A percentile compares a stretch with the other conserved stretches of the same genome.
phyloP scores from a whole-genome alignment of 2,797 vertebrate species.

The Geotrypetes seraphini region DNA sequence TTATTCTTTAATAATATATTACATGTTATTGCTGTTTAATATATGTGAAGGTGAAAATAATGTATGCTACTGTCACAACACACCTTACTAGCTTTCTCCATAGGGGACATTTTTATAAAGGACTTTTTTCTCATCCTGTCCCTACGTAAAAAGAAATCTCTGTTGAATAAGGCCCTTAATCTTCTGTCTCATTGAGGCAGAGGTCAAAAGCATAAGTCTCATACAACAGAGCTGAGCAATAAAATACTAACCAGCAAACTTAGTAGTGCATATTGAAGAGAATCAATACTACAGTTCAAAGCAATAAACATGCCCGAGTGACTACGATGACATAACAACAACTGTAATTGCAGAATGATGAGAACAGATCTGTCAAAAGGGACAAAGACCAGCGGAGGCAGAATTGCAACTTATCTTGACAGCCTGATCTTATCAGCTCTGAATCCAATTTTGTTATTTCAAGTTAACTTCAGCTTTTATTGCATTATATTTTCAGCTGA shows the following conservation, averaged over 20 bases:
- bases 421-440: slow-evolving; percentile 8
- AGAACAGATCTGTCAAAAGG: slow-evolving; percentile 9
- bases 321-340: slow-evolving; percentile 1
- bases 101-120: too few relatives aligned
- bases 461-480: background rate
- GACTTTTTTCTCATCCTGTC: too few relatives aligned
- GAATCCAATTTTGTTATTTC: background rate
- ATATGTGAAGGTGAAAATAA: too few relatives aligned
- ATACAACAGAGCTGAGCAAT: slow-evolving; percentile 8
- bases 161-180: too few relatives aligned
- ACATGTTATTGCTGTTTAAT: too few relatives aligned
- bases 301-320: background rate
- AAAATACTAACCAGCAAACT: slow-evolving; percentile 7
- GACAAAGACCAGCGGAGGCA: background rate
- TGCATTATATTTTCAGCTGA: background rate
- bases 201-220: too few relatives aligned
- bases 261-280: slow-evolving; percentile 6
- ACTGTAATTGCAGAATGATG: slow-evolving; percentile 1
- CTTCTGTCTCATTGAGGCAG: too few relatives aligned
- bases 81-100: too few relatives aligned
- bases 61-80: too few relatives aligned
- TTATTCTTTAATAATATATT: too few relatives aligned
- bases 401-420: background rate
- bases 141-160: too few relatives aligned
- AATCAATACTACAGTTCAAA: slow-evolving; percentile 11